Conservation (phyloP, 2,797 vertebrate species). For the Poecilia wingei region DNA sequence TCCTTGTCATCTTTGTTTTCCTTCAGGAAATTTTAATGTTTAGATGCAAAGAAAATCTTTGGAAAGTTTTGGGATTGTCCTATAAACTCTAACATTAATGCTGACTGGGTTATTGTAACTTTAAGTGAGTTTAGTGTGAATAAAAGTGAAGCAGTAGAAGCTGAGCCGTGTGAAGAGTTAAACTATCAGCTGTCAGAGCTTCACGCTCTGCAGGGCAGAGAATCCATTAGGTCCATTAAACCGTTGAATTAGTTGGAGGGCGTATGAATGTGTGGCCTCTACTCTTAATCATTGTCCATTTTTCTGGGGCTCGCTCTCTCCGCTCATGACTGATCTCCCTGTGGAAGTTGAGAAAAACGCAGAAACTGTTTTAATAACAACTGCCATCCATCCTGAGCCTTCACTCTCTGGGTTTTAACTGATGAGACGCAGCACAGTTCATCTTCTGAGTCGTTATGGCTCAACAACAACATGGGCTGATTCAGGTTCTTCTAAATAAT, state of each 20-base stretch:
- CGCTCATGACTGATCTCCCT: not conserved
- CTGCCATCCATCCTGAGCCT: not conserved
- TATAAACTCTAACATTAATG: too few relatives aligned
- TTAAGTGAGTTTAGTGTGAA: not conserved
- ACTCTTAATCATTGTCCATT: constrained; percentile 31
- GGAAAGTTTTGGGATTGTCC: not conserved
- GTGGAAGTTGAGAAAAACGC: not conserved
- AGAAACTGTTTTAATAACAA: not conserved
- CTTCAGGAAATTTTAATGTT: not conserved
- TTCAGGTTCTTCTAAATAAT: not conserved
- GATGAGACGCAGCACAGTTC: not conserved
- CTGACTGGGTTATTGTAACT: not conserved
- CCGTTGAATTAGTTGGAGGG: constrained; percentile 33
- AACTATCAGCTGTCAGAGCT: not conserved
- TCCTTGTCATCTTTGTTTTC: not conserved
- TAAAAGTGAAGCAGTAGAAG: not conserved
- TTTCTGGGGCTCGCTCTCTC: constrained; percentile 9
- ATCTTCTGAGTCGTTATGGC: not conserved
- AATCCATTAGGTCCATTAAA: constrained; percentile 51
- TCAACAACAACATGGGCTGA: not conserved
- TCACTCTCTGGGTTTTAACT: not conserved
- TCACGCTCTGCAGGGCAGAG: constrained; percentile 20
- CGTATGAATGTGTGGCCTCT: constrained; percentile 13
- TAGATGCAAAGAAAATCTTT: not conserved
- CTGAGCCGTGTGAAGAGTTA: not conserved